A percentile compares a stretch with the other conserved stretches of the same genome.
Evolutionary conservation across 2,113 vertebrate genomes (phyloP).

Genomic region (Rostratula benghalensis): DNA sequence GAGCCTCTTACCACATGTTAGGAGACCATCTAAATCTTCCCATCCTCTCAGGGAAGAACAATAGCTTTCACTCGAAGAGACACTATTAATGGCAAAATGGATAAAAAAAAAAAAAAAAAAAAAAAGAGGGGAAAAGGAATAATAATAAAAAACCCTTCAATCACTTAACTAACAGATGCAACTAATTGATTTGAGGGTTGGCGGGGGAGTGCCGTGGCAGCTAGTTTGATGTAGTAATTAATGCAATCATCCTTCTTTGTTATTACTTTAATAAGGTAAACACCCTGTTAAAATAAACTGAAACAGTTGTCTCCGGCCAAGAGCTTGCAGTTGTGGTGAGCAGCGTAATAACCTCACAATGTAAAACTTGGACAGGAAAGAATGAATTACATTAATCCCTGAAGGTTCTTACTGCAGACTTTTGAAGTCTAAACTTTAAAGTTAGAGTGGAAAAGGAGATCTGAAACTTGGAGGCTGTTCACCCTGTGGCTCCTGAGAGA

Average conservation of each 20-base stretch:
- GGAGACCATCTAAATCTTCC: constrained; percentile 38
- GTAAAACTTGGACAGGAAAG: constrained; percentile 47
- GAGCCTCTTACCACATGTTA: constrained; percentile 29
- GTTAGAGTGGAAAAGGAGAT: constrained; percentile 29
- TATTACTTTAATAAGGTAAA: constrained; percentile 64
- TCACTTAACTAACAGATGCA: constrained; percentile 48
- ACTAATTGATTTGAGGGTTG: constrained; percentile 46
- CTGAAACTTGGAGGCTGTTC: constrained; percentile 20
- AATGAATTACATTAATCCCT: constrained; percentile 57
- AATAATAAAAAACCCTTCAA: constrained; percentile 12
- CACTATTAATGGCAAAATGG: constrained; percentile 40
- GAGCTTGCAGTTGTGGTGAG: constrained; percentile 41
- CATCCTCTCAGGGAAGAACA: constrained; percentile 18
- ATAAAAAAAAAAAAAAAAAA: not conserved
- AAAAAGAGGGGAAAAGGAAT: not conserved
- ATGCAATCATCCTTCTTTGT: constrained; percentile 24
- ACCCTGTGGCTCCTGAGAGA: not conserved
- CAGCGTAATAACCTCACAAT: constrained; percentile 1
- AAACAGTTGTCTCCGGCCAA: constrained; percentile 52
- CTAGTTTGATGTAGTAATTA: constrained; percentile 31
- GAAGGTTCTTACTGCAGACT: constrained; percentile 40
- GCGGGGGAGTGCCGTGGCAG: not conserved
- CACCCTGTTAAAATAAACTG: constrained; percentile 59
- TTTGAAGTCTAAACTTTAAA: constrained; percentile 58
- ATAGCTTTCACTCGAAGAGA: constrained; percentile 34